Evolutionary conservation across 2,113 vertebrate species (phyloP).

Genomic region (Nibea albiflora): DNA sequence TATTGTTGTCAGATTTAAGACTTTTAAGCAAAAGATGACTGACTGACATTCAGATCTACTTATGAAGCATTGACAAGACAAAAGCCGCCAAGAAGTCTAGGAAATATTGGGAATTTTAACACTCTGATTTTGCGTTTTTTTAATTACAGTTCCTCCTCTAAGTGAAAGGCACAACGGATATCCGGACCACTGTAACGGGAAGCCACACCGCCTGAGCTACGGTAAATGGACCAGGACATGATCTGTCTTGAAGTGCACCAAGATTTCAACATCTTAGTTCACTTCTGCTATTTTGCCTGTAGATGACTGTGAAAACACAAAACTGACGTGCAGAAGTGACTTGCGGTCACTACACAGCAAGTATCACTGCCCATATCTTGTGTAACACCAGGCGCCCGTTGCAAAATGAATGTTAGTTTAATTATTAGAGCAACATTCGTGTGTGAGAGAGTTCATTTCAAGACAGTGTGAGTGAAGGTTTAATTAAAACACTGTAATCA

Average conservation of each 20-base stretch:
- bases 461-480: not conserved
- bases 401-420: slow-evolving; percentile 56
- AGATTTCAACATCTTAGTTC: slow-evolving; percentile 79
- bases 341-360: slow-evolving; percentile 78
- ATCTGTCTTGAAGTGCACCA: slow-evolving; percentile 74
- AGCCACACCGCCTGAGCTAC: slow-evolving; percentile 68
- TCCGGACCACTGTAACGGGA: slow-evolving; percentile 78
- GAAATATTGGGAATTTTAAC: slow-evolving; percentile 18
- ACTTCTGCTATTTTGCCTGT: slow-evolving; percentile 79
- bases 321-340: slow-evolving; percentile 74
- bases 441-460: slow-evolving; percentile 26
- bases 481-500: not conserved
- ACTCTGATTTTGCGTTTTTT: slow-evolving; percentile 37
- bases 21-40: not conserved
- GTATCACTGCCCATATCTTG: slow-evolving; percentile 70
- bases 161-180: slow-evolving; percentile 64
- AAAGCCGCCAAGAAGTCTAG: too few species aligned
- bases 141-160: slow-evolving; percentile 48
- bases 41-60: not conserved
- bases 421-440: slow-evolving; percentile 30
- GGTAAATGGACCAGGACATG: slow-evolving; percentile 74
- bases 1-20: not conserved
- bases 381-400: slow-evolving; percentile 67
- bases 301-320: slow-evolving; percentile 73
- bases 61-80: too few species aligned